Base-by-base conservation (phyloP, 2,113 vertebrate species). In the Chaetops frenatus region DNA sequence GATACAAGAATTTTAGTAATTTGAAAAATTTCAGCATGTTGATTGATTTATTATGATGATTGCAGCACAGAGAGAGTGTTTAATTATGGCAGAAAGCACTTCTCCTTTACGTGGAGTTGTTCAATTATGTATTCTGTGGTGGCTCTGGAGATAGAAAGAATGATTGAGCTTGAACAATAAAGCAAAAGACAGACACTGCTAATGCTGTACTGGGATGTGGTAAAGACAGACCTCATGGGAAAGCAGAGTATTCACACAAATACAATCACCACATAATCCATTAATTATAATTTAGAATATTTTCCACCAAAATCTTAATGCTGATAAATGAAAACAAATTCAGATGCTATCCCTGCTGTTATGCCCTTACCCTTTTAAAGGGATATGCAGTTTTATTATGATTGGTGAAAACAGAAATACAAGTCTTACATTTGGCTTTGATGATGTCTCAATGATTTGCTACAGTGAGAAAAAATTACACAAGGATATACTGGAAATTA, bases 251-350 rank as follows among this genome's bases (percentile, higher is more conserved):
- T 50, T 91, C 9, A 4, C 90, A 95, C 67, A 67, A 66, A 86
- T 56, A 78, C 65, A 35, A 62, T 92, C 65, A 81, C 44, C 48
- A 64, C 56, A 79, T 86, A 88, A 95, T 67, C 91, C 86, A 77
- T 96, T 94, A 94, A 95, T 95, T 93, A 91, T 84, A 82, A 84
- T 62, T 15, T 24, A 57, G 82, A 96, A 85, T 83, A 67, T 90
- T 73, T 97, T 96, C 58, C 36, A 33, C 81, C 54, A 71, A 78
- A 85, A 76, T 76, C 22, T 86, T 78, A 50, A 40, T 27, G 40
- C 38, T 67, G 73, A 86, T 57, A 88, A 80, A 90, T 42, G 47
- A 73, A 6, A 95, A 77, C 47, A 90, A 70, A 38, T 45, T 67
- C 45, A 29, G 38, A 48, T 58, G 45, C 35, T 53, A 40, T 54